phyloP scores from a whole-genome alignment of 64 coral and sea anemone genomes.

The Astreopora myriophthalma region DNA sequence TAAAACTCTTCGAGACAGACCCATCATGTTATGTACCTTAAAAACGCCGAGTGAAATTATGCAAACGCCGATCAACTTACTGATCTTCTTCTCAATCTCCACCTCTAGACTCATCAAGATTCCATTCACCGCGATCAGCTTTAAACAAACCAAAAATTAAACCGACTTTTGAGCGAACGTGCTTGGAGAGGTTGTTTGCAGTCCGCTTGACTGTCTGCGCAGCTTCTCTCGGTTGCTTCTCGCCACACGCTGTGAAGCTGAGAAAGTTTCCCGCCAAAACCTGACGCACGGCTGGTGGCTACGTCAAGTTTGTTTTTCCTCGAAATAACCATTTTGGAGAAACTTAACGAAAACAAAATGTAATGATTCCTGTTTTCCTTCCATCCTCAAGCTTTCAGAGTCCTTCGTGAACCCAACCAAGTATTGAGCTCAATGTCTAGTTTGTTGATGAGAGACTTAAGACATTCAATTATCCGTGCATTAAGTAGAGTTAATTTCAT shows the following conservation, averaged over 20 bases:
- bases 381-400: neutral
- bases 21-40: neutral
- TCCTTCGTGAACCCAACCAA: neutral
- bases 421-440: neutral
- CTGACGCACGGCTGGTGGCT: neutral
- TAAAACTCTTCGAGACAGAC: neutral
- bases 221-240: neutral
- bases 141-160: neutral
- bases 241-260: constrained; percentile 12
- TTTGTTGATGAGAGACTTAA: neutral
- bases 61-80: neutral
- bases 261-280: neutral
- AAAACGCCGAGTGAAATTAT: neutral
- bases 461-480: neutral
- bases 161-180: neutral
- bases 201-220: constrained; percentile 26
- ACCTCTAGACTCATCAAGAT: neutral
- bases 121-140: neutral
- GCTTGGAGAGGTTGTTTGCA: neutral
- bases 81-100: neutral
- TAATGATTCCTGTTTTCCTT: no score
- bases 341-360: no score
- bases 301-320: no score
- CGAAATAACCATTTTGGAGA: no score
- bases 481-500: constrained; percentile 28